These are phyloP conservation scores for Anoura caudifer DNA, from an alignment of 2,113 vertebrate species.

Conservation along the genomic window DNA sequence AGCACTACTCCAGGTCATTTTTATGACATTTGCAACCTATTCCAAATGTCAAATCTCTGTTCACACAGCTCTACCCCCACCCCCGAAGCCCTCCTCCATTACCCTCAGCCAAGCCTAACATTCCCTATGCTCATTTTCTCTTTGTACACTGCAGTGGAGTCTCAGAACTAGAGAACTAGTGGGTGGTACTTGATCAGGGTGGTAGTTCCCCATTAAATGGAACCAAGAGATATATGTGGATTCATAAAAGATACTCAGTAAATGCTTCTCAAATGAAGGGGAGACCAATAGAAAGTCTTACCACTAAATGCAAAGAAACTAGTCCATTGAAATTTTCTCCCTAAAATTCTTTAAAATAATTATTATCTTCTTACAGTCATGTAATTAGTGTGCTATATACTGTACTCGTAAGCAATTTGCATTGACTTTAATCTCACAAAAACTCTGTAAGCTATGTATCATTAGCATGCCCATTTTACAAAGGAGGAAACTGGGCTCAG, in stretches of 20 bases:
- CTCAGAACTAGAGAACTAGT: background rate
- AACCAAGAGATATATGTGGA: background rate
- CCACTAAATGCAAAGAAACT: background rate
- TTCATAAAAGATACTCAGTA: background rate
- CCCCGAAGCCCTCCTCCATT: accelerated
- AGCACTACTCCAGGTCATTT: background rate
- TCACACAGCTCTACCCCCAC: no score
- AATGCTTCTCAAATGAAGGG: background rate
- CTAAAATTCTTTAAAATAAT: background rate
- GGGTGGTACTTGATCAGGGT: background rate
- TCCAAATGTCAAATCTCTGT: background rate
- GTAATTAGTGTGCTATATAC: background rate
- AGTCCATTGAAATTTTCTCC: background rate
- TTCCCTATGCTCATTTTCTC: background rate
- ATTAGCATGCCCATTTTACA: background rate
- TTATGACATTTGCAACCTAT: background rate
- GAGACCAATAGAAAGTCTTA: background rate
- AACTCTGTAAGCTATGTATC: background rate
- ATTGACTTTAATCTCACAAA: background rate
- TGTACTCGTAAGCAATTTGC: background rate
- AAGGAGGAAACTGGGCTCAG: background rate
- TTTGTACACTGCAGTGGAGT: background rate
- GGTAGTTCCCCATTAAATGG: background rate
- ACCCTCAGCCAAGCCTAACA: background rate
- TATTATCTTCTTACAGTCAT: background rate